Conservation (phyloP, 2,797 vertebrate genomes). For the Chiloscyllium punctatum region DNA sequence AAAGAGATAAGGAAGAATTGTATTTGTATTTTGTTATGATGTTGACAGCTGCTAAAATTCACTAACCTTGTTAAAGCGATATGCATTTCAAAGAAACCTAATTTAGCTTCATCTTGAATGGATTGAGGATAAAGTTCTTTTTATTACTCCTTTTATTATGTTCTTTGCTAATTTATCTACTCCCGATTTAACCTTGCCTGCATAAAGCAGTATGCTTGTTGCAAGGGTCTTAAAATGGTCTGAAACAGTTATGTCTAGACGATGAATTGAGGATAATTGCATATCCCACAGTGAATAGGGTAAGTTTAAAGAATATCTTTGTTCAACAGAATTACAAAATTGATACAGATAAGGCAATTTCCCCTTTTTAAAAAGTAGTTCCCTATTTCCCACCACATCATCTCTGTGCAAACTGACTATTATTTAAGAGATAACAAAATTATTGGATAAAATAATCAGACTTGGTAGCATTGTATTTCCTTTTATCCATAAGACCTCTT, state of each 20-base stretch:
- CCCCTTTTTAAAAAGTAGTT: conserved; percentile 60
- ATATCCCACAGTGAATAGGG: conserved; percentile 92
- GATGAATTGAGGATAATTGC: conserved; percentile 97
- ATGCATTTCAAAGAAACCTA: conserved; percentile 99
- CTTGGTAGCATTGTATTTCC: conserved; percentile 74
- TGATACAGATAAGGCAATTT: conserved; percentile 75
- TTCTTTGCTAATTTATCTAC: conserved; percentile 99
- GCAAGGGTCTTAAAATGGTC: conserved; percentile 95
- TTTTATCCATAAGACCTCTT: conserved; percentile 59
- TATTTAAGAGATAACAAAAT: conserved; percentile 73
- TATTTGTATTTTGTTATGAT: conserved; percentile 99
- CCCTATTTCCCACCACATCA: conserved; percentile 45
- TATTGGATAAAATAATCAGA: conserved; percentile 79
- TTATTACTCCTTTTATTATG: conserved; percentile 98
- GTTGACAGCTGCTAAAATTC: conserved; percentile 99
- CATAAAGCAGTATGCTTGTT: conserved; percentile 78
- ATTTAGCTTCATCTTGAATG: conserved; percentile 93
- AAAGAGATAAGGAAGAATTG: conserved; percentile 99
- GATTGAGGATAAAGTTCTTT: conserved; percentile 96
- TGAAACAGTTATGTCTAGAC: conserved; percentile 97
- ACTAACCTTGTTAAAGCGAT: conserved; percentile 99
- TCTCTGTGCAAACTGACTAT: conserved; percentile 55
- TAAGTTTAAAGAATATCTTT: conserved; percentile 90
- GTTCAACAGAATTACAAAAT: conserved; percentile 81
- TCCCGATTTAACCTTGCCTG: conserved; percentile 90